Evolutionary conservation across 2,797 vertebrate genomes (phyloP), one percentile per base, ranked within the genome.

Genomic region (Sternotherus odoratus): DNA sequence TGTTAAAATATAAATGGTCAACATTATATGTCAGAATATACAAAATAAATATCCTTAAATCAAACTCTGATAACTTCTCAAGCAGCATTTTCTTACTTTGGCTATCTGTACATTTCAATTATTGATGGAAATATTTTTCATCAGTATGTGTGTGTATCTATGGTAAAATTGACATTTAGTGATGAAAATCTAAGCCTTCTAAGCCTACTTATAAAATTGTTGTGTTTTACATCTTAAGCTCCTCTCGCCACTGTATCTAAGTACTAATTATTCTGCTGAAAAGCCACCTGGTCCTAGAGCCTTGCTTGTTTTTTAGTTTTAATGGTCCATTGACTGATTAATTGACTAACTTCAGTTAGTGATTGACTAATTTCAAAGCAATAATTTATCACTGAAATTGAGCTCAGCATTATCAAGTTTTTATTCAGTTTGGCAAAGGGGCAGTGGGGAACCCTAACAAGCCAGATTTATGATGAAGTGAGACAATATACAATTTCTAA

Each of bases 381-480:
- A 4, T 1, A 1, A 0, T 0, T 49, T 66, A 33, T 56, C 1
- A 51, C 54, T 21, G 54, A 48, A 95, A 54, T 2, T 56, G 13
- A 81, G 87, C 33, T 83, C 21, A 23, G 1, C 1, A 33, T 28
- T 92, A 79, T 49, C 4, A 51, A 21, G 2, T 75, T 86, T 88
- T 90, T 1, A 51, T 90, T 82, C 24, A 74, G 1, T 4, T 46
- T 77, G 82, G 9, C 39, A 56, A 12, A 51, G 86, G 66, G 83
- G 83, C 8, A 8, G 43, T 5, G 5, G 86, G 66, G 85, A 83
- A 19, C 8, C 4, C 12, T n/a, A 79, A 19, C 12, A 79, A 39
- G 5, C 15, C 11, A 79, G 49, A 82, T 39, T 74, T 82, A 66
- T 2, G 54, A 4, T 56, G 28, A 82, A 89, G 77, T 9, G 49